These are phyloP conservation scores for Andrena bucephala DNA, from an alignment of 2,888 invertebrate species.

Conservation along the genomic window DNA sequence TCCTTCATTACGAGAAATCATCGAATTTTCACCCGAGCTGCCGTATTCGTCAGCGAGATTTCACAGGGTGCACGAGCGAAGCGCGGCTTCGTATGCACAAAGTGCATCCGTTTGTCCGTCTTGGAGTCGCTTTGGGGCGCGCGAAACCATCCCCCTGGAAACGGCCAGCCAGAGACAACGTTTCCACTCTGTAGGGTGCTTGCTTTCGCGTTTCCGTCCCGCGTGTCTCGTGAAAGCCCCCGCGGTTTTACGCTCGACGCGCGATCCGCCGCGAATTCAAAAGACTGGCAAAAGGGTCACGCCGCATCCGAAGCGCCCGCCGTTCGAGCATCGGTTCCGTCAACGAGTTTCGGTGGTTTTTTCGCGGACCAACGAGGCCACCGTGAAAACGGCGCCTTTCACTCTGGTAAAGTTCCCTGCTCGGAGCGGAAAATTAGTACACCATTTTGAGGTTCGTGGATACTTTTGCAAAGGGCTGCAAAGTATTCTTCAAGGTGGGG, in stretches of 20 bases:
- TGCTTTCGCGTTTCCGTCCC: conserved; percentile 49
- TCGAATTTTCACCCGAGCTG: too few relatives aligned
- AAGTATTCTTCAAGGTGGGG: not conserved
- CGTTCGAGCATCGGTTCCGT: conserved; percentile 1
- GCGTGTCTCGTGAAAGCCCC: conserved; percentile 48
- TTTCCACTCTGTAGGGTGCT: conserved; percentile 4
- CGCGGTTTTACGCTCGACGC: conserved; percentile 46
- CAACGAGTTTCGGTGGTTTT: conserved; percentile 11
- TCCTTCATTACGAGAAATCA: too few relatives aligned
- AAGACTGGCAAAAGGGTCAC: conserved; percentile 33
- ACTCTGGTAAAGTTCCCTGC: too few relatives aligned
- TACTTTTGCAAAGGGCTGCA: not conserved
- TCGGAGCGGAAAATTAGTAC: not conserved
- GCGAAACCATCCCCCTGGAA: not conserved
- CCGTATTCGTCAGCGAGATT: not conserved
- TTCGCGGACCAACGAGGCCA: not conserved
- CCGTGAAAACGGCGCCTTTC: too few relatives aligned
- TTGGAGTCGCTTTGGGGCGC: conserved; percentile 13
- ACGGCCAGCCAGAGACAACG: conserved; percentile 37
- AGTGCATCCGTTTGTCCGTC: conserved; percentile 33
- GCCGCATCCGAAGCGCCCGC: conserved; percentile 1
- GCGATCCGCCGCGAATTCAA: conserved; percentile 30
- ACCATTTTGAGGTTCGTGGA: not conserved
- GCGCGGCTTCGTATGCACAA: not conserved
- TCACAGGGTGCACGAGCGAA: conserved; percentile 7